Evolutionary conservation across 2,888 invertebrate genomes (phyloP), one percentile per base, ranked within the genome.

Genomic region (Alloplasta piceator): DNA sequence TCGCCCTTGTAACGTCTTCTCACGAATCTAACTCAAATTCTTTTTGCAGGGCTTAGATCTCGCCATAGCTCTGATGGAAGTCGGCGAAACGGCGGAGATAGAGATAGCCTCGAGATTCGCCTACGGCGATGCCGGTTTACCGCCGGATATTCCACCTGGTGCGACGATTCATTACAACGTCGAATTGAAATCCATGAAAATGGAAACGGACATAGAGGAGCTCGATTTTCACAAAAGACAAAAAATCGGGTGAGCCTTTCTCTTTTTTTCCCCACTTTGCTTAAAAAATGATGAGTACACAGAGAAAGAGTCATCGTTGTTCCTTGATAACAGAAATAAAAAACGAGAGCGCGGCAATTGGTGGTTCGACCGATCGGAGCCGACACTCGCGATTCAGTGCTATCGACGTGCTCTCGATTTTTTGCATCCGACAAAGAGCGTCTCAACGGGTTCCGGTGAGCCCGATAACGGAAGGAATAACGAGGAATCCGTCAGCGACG

Each of bases 281-380:
- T 76, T 3, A 46, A 48, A 78, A 26, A 52, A 26, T 26, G 26
- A 26, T 26, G 26, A 26, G 26, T 26, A 26, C 3, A 1, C 26
- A 2, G 26, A 26, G 26, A 2, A 3, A 26, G 26, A 26, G 26
- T 26, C 26, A 26, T 26, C 26, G 26, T 26, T 26, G 1, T 26
- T 3, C 83, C 6, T 41, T 46, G 5, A 55, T 14, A 10, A 38
- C 86, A 96, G 96, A 10, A 95, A 95, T 86, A 93, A 94, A 78
- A 97, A 97, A 90, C 95, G 97, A 80, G 96, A 96, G 87, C 94
- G 97, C 73, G 98, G 98, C 5, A 98, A 98, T 92, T 97, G 96
- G 94, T 97, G 97, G 96, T 98, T 97, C 90, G 94, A 95, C 26
- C 95, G 98, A 63, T 95, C 95, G 36, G 98, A 98, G 88, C 95